phyloP scores from a whole-genome alignment of 2,797 vertebrate species.

The Dendrocincla tyrannina region DNA sequence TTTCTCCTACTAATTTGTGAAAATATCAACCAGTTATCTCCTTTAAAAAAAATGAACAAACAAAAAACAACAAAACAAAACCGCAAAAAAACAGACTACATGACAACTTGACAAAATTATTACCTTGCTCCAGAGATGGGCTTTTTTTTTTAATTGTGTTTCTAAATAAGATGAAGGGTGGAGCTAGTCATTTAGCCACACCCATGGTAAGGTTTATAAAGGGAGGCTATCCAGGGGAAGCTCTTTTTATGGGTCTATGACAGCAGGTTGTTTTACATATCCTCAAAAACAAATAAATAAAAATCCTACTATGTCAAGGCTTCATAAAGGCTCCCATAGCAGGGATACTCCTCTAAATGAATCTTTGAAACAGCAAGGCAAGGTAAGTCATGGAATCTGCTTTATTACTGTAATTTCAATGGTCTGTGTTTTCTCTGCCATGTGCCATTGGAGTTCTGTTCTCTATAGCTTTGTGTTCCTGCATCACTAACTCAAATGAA shows the following conservation, averaged over 20 bases:
- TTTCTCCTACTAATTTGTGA: not conserved
- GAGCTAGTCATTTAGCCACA: slow-evolving; percentile 34
- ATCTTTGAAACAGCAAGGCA: slow-evolving; percentile 16
- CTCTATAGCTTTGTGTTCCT: not conserved
- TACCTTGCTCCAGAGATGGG: not conserved
- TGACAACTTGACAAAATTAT: not conserved
- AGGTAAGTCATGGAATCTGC: slow-evolving; percentile 36
- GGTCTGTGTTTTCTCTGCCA: not conserved
- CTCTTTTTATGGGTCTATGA: not conserved
- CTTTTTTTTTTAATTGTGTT: not conserved
- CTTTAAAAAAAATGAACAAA: not conserved
- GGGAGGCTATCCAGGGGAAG: not conserved
- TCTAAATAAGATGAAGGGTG: slow-evolving; percentile 32
- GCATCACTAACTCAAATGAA: not conserved
- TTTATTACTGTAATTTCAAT: not conserved
- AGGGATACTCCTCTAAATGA: not conserved
- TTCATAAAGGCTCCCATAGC: not conserved
- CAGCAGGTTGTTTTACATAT: not conserved
- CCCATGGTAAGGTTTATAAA: slow-evolving; percentile 42
- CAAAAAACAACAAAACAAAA: not conserved
- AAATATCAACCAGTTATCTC: not conserved
- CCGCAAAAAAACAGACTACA: not conserved
- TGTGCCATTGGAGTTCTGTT: not conserved
- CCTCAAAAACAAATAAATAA: not conserved
- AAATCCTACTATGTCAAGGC: not conserved